Evolutionary conservation across 2,113 vertebrate genomes (phyloP).

Genomic region (Pluvialis apricaria): DNA sequence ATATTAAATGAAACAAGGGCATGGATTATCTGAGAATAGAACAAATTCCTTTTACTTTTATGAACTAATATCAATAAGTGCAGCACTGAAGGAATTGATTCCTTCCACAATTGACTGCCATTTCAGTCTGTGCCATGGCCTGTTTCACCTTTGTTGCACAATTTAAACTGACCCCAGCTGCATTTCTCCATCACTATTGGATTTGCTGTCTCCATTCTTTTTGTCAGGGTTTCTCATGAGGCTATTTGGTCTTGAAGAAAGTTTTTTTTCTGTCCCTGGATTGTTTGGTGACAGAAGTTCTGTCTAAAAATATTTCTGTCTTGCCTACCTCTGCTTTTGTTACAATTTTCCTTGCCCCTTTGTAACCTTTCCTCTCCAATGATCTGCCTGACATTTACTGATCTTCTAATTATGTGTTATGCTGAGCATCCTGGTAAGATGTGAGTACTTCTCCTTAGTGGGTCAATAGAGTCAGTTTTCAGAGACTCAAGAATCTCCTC

Average conservation of each 20-base stretch:
- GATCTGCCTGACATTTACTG: background rate
- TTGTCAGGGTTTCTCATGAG: background rate
- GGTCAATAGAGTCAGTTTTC: background rate
- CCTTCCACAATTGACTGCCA: constrained; percentile 9
- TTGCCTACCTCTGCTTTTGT: background rate
- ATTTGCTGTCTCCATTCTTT: constrained; percentile 45
- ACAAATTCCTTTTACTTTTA: constrained; percentile 73
- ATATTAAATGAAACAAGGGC: constrained; percentile 43
- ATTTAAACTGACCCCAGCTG: constrained; percentile 57
- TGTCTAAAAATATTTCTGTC: background rate
- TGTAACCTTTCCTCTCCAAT: background rate
- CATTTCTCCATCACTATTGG: constrained; percentile 7
- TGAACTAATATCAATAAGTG: constrained; percentile 74
- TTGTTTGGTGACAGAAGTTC: background rate
- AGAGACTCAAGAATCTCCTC: background rate
- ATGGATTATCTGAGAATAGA: constrained; percentile 63
- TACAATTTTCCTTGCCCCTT: background rate
- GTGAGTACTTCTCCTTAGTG: background rate
- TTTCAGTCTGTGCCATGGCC: constrained; percentile 12
- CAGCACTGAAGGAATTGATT: constrained; percentile 49
- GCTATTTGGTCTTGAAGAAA: background rate
- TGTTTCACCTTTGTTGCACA: constrained; percentile 34
- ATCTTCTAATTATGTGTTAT: background rate
- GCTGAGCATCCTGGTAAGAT: background rate
- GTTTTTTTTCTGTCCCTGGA: background rate